Evolutionary conservation across 2,888 invertebrate genomes (phyloP).

Genomic region (Torymus auratus): DNA sequence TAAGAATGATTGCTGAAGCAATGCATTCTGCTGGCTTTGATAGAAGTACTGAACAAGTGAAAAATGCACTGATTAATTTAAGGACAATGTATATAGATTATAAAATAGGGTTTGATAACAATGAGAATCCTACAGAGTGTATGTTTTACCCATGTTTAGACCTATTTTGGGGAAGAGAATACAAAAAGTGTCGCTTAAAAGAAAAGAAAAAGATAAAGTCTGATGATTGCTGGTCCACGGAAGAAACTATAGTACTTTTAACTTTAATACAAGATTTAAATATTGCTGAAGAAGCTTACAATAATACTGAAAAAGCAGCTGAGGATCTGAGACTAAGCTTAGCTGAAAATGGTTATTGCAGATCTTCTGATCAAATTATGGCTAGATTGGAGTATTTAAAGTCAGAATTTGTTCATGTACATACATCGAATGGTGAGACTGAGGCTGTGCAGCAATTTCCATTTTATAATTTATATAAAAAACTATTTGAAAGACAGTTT

Average conservation of each 20-base stretch:
- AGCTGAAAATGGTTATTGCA: constrained; percentile 61
- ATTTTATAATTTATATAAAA: constrained; percentile 63
- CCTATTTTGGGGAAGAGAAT: constrained; percentile 61
- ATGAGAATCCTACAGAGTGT: constrained; percentile 47
- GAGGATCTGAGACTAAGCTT: constrained; percentile 58
- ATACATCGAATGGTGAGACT: constrained; percentile 46
- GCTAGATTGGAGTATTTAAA: constrained; percentile 61
- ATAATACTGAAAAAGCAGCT: constrained; percentile 56
- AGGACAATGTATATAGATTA: constrained; percentile 62
- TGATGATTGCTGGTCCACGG: constrained; percentile 63
- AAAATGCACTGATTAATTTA: constrained; percentile 59
- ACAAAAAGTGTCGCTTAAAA: constrained; percentile 57
- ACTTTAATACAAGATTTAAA: constrained; percentile 61
- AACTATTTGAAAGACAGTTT: constrained; percentile 58
- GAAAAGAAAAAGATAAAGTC: constrained; percentile 51
- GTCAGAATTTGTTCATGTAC: constrained; percentile 58
- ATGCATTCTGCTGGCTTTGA: constrained; percentile 57
- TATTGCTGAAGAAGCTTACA: constrained; percentile 57
- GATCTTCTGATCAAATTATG: constrained; percentile 60
- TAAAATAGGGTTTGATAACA: constrained; percentile 58
- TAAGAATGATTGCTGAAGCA: constrained; percentile 61
- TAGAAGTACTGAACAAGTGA: constrained; percentile 62
- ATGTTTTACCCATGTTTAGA: constrained; percentile 62
- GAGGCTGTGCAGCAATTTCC: constrained; percentile 62
- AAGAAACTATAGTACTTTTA: constrained; percentile 62